Percentiles rank a stretch among this genome's conserved stretches.
phyloP scores from a whole-genome alignment of 1,140 invertebrate genomes.

The Drosophila grimshawi region DNA sequence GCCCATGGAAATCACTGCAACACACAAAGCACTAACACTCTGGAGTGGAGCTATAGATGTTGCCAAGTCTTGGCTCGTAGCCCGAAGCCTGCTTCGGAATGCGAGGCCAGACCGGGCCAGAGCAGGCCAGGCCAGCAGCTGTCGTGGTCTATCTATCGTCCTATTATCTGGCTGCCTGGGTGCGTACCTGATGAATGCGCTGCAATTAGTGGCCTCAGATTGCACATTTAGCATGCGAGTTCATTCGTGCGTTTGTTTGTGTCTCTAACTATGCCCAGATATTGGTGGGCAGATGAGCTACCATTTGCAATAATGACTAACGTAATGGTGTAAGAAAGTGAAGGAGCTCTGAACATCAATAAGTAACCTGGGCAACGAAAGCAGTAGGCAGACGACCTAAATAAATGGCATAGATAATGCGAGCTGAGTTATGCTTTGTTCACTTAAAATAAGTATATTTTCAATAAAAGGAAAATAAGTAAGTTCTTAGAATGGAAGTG shows the following conservation, averaged over 20 bases:
- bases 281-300: constrained; percentile 36
- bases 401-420: not conserved
- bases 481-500: too few species aligned
- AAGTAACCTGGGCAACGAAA: not conserved
- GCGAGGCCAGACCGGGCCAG: not conserved
- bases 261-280: constrained; percentile 55
- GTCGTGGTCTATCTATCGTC: constrained; percentile 16
- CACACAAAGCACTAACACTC: not conserved
- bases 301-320: constrained; percentile 40
- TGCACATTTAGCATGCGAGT: constrained; percentile 72
- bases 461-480: not conserved
- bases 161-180: constrained; percentile 15
- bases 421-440: not conserved
- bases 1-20: constrained; percentile 37
- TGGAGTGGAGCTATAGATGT: not conserved
- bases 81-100: not conserved
- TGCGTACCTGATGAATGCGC: constrained; percentile 67
- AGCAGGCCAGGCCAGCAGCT: not conserved
- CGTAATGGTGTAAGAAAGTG: constrained; percentile 19
- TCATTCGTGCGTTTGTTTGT: constrained; percentile 41
- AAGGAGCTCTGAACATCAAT: constrained; percentile 11
- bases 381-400: too few species aligned
- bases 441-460: too few species aligned
- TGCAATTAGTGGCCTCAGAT: constrained; percentile 79
- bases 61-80: not conserved